phyloP scores from a whole-genome alignment of 2,888 invertebrate genomes.

The Hydraecia micacea region DNA sequence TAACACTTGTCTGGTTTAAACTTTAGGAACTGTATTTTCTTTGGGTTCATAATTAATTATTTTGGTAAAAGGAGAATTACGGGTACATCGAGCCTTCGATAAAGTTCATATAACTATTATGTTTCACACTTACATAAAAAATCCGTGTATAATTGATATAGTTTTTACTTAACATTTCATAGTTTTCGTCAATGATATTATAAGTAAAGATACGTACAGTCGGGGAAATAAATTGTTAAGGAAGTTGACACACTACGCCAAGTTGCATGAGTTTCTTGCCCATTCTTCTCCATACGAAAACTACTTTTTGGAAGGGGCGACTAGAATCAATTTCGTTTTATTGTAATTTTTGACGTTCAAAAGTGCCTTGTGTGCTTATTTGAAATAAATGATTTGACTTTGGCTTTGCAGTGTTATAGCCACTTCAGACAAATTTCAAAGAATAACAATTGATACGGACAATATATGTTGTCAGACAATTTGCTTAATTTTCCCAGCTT shows the following conservation, averaged over 20 bases:
- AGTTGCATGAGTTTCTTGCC: no score
- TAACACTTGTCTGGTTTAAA: background rate
- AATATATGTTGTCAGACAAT: background rate
- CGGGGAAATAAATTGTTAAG: background rate
- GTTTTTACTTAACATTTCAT: slow-evolving; percentile 6
- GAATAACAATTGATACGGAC: background rate
- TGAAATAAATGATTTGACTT: no score
- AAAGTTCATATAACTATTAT: background rate
- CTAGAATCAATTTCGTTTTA: no score
- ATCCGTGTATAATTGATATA: slow-evolving; percentile 27
- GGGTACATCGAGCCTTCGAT: background rate
- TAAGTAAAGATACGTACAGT: background rate
- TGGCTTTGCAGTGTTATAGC: no score
- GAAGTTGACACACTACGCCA: background rate
- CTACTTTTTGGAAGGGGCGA: no score
- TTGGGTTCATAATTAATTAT: background rate
- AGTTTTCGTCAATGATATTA: background rate
- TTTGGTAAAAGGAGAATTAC: background rate
- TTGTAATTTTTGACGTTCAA: no score
- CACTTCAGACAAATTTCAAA: background rate
- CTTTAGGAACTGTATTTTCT: background rate
- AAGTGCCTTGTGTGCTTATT: no score
- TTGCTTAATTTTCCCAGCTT: background rate
- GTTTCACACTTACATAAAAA: background rate
- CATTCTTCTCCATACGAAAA: no score